Base-by-base conservation (phyloP, 2,113 vertebrate genomes). In the Tautogolabrus adspersus region DNA sequence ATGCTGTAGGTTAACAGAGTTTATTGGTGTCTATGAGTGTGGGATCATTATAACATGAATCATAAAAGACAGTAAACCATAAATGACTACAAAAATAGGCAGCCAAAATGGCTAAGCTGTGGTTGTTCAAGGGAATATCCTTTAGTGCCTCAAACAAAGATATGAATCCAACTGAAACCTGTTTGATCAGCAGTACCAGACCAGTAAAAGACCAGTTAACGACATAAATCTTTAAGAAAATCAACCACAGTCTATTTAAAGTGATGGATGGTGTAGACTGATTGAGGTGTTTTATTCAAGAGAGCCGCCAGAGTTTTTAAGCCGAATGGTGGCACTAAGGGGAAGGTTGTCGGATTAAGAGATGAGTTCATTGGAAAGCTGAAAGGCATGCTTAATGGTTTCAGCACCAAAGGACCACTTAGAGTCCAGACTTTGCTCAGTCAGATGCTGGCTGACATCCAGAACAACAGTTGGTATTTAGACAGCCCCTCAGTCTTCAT, bases 401-500 rank as follows among this genome's bases (percentile, higher is more conserved):
- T 21, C 49, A 56, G 62, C 61, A 13, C 37, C 55, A 62, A 49
- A 63, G 34, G 52, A 23, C 52, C 22, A 34, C 57, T 64, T 38
- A 30, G 40, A 42, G 57, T 57, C 57, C 2, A 18, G 47, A 49
- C 15, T 49, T 19, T 18, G 1, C 47, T 49, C 47, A 18, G 15
- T 49, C 15, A 34, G 26, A 58, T 8, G 8, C 21, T 56, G 66
- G 60, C 66, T 18, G 22, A 52, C 11, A 63, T 34, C 66, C 82
- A 79, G 51, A 56, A 26, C 38, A 79, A 49, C 65, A 68, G 46
- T 37, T 57, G 16, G 49, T 16, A 22, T 66, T 66, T 3, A 15
- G 65, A 82, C 62, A 51, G 30, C 16, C 38, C 60, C 69, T 76
- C 12, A 37, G 46, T 66, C 66, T 40, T 69, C 37, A 67, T 67